phyloP scores from a whole-genome alignment of 2,888 invertebrate species.

The Philaethria dido region DNA sequence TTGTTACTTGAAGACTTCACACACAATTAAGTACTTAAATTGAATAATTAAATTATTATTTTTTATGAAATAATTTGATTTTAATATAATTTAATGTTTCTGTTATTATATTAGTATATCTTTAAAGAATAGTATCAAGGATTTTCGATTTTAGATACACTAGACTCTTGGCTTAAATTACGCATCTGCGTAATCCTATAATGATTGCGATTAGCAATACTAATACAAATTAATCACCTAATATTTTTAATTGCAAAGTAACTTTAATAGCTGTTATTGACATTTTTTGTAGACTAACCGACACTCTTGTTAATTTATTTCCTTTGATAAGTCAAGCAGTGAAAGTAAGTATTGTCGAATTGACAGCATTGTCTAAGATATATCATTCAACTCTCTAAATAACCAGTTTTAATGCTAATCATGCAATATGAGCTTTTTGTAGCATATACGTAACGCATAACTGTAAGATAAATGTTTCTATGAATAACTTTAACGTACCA shows the following conservation, averaged over 20 bases:
- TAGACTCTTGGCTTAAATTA: too few relatives aligned
- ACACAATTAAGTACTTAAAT: neutral
- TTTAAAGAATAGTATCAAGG: too few relatives aligned
- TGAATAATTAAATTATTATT: too few relatives aligned
- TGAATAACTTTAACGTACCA: too few relatives aligned
- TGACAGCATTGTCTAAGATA: slow-evolving; percentile 51
- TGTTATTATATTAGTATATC: too few relatives aligned
- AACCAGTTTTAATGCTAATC: slow-evolving; percentile 48
- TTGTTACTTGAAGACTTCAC: slow-evolving; percentile 12
- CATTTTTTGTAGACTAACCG: slow-evolving; percentile 27
- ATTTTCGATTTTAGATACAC: too few relatives aligned
- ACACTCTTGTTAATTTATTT: slow-evolving; percentile 44
- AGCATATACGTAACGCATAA: neutral
- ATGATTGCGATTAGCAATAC: too few relatives aligned
- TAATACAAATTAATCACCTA: too few relatives aligned
- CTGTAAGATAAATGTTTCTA: neutral
- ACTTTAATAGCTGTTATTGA: slow-evolving; percentile 7
- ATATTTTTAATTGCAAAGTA: neutral
- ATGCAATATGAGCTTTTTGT: slow-evolving; percentile 13
- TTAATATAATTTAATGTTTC: too few relatives aligned
- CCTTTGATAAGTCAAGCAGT: slow-evolving; percentile 46
- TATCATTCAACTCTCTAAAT: slow-evolving; percentile 44
- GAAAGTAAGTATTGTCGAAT: slow-evolving; percentile 54
- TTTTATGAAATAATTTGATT: too few relatives aligned
- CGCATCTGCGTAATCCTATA: too few relatives aligned